Conservation (phyloP, 2,797 vertebrate genomes). For the Sphenodon punctatus region DNA sequence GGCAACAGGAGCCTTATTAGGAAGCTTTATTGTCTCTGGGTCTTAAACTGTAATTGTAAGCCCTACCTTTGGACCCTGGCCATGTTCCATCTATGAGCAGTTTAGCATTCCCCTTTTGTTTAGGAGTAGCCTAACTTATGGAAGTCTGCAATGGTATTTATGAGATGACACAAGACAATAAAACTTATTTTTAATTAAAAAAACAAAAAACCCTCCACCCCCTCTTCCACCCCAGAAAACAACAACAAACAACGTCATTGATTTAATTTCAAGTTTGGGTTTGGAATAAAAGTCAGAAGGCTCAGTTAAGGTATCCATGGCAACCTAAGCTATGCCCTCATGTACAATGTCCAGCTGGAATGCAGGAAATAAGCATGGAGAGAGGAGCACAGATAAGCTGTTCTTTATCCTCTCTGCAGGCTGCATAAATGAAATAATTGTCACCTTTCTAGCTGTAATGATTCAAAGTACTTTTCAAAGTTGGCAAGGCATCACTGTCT, state of each 20-base stretch:
- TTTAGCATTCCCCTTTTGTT: background rate
- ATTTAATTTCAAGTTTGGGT: background rate
- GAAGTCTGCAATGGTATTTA: background rate
- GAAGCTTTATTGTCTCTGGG: background rate
- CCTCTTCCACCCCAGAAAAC: too few species aligned
- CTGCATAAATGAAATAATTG: background rate
- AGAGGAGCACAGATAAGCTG: background rate
- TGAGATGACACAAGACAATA: background rate
- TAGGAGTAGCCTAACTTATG: background rate
- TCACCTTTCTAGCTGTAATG: background rate
- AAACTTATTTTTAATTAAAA: background rate
- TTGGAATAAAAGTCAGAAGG: background rate
- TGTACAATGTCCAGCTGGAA: background rate
- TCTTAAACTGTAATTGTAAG: constrained; percentile 17
- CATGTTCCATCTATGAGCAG: background rate
- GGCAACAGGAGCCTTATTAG: constrained; percentile 4
- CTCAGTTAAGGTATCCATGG: background rate
- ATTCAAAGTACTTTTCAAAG: too few species aligned
- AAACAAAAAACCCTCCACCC: fast-evolving
- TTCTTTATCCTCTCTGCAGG: background rate
- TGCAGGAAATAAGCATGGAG: too few species aligned
- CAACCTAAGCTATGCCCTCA: background rate
- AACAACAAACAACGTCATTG: too few species aligned
- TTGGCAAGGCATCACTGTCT: too few species aligned
- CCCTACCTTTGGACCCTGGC: background rate